Conservation (phyloP, 2,888 invertebrate genomes). For the Carterocephalus palaemon region DNA sequence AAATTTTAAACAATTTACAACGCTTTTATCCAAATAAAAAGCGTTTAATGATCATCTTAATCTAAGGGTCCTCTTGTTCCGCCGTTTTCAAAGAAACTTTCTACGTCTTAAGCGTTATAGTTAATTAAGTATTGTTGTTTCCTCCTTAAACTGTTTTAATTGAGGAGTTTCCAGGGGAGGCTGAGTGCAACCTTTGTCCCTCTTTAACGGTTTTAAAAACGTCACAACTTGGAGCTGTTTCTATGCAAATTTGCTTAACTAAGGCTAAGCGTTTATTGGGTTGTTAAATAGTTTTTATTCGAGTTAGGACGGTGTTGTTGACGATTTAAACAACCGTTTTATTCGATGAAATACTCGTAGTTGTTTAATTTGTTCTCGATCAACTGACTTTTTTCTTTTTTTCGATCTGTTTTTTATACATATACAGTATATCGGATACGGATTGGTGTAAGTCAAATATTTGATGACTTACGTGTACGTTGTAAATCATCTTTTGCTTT, state of each 20-base stretch:
- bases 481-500: too few relatives aligned
- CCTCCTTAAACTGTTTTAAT: conserved; percentile 62
- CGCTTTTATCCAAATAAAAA: background rate
- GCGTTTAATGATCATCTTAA: conserved; percentile 8
- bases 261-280: conserved; percentile 16
- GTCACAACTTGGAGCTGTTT: conserved; percentile 35
- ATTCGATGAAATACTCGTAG: too few relatives aligned
- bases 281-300: too few relatives aligned
- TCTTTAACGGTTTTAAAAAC: conserved; percentile 17
- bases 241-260: conserved; percentile 17
- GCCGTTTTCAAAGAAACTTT: conserved; percentile 9
- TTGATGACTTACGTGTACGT: too few relatives aligned
- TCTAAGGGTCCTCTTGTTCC: conserved; percentile 3
- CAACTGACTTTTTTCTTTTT: too few relatives aligned
- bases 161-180: conserved; percentile 51
- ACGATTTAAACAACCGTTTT: too few relatives aligned
- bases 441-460: too few relatives aligned
- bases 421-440: too few relatives aligned
- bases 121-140: conserved; percentile 66
- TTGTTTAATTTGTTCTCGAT: too few relatives aligned
- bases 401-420: too few relatives aligned
- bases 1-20: background rate
- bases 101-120: conserved; percentile 32
- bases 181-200: conserved; percentile 12
- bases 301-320: too few relatives aligned